A percentile compares a stretch with the other conserved stretches of the same genome.
phyloP scores from a whole-genome alignment of 2,888 invertebrate species.

The Athripsodes cinereus region DNA sequence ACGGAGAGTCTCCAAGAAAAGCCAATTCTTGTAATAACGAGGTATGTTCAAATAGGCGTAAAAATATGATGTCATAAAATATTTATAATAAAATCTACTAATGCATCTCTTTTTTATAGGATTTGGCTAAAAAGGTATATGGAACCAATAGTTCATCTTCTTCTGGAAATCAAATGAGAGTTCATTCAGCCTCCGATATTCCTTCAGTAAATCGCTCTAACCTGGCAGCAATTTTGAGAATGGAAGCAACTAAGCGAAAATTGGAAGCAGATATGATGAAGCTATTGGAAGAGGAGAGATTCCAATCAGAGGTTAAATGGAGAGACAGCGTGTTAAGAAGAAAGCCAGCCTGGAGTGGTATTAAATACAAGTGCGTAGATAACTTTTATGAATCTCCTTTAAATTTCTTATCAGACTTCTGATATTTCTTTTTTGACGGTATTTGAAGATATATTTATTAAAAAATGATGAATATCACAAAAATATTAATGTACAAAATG shows the following conservation, averaged over 20 bases:
- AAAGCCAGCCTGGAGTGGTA: slow-evolving; percentile 65
- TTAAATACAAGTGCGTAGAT: slow-evolving; percentile 52
- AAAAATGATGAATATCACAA: too few species aligned
- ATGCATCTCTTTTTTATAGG: slow-evolving; percentile 13
- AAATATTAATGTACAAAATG: too few species aligned
- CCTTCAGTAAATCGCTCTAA: slow-evolving; percentile 53
- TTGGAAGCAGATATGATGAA: slow-evolving; percentile 58
- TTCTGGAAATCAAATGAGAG: slow-evolving; percentile 32
- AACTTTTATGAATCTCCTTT: too few species aligned
- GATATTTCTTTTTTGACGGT: too few species aligned
- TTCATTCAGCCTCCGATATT: slow-evolving; percentile 37
- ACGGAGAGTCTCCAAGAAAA: slow-evolving; percentile 11
- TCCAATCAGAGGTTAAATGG: slow-evolving; percentile 52
- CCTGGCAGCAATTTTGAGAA: slow-evolving; percentile 60
- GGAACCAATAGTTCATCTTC: slow-evolving; percentile 29
- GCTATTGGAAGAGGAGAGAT: slow-evolving; percentile 53
- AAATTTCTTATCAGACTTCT: too few species aligned
- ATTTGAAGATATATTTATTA: too few species aligned
- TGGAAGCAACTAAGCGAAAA: slow-evolving; percentile 55
- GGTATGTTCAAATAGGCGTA: not conserved
- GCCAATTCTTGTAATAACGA: not conserved
- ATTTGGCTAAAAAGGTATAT: slow-evolving; percentile 22
- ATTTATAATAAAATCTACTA: not conserved
- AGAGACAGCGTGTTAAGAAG: slow-evolving; percentile 54
- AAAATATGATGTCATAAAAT: not conserved